These are phyloP conservation scores for Cheilosia pagana DNA, from an alignment of 2,888 invertebrate species.

Conservation along the genomic window DNA sequence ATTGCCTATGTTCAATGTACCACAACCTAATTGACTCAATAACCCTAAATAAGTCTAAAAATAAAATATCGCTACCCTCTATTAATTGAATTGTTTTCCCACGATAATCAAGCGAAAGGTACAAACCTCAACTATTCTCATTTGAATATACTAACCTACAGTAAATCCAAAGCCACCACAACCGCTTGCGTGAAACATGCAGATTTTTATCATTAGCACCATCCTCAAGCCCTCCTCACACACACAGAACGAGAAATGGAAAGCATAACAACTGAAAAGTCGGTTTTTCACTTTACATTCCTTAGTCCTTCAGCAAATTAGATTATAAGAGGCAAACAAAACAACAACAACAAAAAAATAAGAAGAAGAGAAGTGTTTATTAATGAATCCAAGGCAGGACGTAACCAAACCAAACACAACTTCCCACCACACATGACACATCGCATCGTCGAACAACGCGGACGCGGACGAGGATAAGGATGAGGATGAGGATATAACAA, in stretches of 20 bases:
- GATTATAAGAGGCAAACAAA: slow-evolving; percentile 39
- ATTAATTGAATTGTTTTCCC: slow-evolving; percentile 54
- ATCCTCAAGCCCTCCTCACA: not conserved
- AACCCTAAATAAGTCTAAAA: too few relatives aligned
- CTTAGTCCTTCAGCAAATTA: slow-evolving; percentile 67
- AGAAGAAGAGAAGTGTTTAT: slow-evolving; percentile 44
- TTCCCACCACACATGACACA: slow-evolving; percentile 71
- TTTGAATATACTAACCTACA: too few relatives aligned
- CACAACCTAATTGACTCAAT: slow-evolving; percentile 21
- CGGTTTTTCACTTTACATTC: slow-evolving; percentile 29
- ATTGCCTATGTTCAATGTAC: too few relatives aligned
- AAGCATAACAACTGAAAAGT: slow-evolving; percentile 27
- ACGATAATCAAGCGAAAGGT: slow-evolving; percentile 41
- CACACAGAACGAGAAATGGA: slow-evolving; percentile 27
- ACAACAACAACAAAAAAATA: slow-evolving; percentile 4
- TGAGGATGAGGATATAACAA: slow-evolving; percentile 38
- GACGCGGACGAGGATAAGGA: slow-evolving; percentile 5
- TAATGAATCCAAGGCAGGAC: slow-evolving; percentile 67
- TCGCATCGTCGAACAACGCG: slow-evolving; percentile 42
- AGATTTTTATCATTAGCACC: slow-evolving; percentile 67
- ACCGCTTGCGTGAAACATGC: slow-evolving; percentile 63
- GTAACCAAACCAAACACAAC: slow-evolving; percentile 58
- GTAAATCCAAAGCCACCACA: slow-evolving; percentile 57
- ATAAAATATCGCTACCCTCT: not conserved
- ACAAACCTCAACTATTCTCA: slow-evolving; percentile 21